Percentiles rank a stretch among this genome's conserved stretches.
Evolutionary conservation across 1,140 invertebrate genomes (phyloP).

Genomic region (Caenorhabditis latens): DNA sequence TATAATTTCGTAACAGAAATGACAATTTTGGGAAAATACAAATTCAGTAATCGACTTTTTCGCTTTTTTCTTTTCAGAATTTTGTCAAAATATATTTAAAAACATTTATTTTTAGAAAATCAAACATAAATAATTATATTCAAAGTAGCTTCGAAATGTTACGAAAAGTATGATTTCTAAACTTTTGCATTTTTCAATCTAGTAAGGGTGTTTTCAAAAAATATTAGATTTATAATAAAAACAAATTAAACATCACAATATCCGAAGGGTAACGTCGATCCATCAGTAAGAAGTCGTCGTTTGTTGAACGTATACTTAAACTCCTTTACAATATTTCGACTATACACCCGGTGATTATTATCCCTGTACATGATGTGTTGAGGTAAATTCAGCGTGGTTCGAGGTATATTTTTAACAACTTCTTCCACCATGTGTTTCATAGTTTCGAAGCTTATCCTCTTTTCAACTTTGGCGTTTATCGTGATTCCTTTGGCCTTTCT

Average conservation of each 20-base stretch:
- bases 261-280: background rate
- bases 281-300: background rate
- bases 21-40: too few species aligned
- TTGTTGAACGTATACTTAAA: background rate
- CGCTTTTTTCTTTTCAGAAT: too few species aligned
- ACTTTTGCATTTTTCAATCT: too few species aligned
- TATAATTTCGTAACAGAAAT: too few species aligned
- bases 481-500: background rate
- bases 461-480: background rate
- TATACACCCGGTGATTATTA: background rate
- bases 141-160: too few species aligned
- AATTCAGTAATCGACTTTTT: too few species aligned
- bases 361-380: background rate
- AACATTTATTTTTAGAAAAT: too few species aligned
- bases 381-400: background rate
- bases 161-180: too few species aligned
- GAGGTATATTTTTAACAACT: background rate
- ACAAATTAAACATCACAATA: background rate
- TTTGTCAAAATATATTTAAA: too few species aligned
- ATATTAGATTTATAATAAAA: too few species aligned
- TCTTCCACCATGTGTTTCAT: background rate
- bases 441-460: background rate
- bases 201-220: too few species aligned
- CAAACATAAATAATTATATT: too few species aligned
- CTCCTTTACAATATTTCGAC: background rate